Percentiles rank a stretch among this genome's conserved stretches.
These are phyloP conservation scores for Liposcelis brunnea DNA, from an alignment of 2,888 invertebrate genomes.

Conservation along the genomic window DNA sequence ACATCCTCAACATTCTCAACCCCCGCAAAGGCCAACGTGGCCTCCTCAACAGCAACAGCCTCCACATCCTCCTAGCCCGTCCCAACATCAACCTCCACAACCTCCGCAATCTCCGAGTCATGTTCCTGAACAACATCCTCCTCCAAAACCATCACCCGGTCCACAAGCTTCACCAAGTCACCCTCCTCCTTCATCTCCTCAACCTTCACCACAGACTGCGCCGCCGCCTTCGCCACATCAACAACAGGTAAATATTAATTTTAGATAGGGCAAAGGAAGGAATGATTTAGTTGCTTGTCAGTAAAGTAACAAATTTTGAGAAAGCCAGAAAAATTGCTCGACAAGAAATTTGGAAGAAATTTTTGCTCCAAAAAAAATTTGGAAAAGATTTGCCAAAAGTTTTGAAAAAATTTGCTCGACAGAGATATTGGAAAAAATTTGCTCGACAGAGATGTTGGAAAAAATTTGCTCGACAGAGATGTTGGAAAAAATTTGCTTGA, in stretches of 20 bases:
- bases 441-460: too few species aligned
- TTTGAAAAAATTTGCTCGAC: too few species aligned
- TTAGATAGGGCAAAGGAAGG: too few species aligned
- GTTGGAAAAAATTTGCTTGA: too few species aligned
- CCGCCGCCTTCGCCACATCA: slow-evolving; percentile 31
- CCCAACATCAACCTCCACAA: slow-evolving; percentile 24
- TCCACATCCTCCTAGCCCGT: slow-evolving; percentile 17
- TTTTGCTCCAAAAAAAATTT: too few species aligned
- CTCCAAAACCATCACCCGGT: slow-evolving; percentile 2
- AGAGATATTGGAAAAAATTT: too few species aligned
- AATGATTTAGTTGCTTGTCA: not conserved
- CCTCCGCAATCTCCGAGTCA: slow-evolving; percentile 33
- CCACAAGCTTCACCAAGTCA: slow-evolving; percentile 9
- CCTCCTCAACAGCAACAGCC: slow-evolving; percentile 22
- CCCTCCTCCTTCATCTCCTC: slow-evolving; percentile 2
- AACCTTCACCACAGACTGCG: slow-evolving; percentile 22
- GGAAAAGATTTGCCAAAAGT: too few species aligned
- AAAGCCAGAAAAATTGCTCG: too few species aligned
- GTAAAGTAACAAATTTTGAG: too few species aligned
- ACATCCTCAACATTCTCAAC: slow-evolving; percentile 5
- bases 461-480: too few species aligned
- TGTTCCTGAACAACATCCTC: not conserved
- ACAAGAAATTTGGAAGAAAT: too few species aligned
- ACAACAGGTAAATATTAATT: slow-evolving; percentile 23
- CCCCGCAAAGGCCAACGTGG: slow-evolving; percentile 21